Percentiles rank a stretch among this genome's conserved stretches.
Evolutionary conservation across 2,888 invertebrate species (phyloP).

Genomic region (Agonum fuliginosum): DNA sequence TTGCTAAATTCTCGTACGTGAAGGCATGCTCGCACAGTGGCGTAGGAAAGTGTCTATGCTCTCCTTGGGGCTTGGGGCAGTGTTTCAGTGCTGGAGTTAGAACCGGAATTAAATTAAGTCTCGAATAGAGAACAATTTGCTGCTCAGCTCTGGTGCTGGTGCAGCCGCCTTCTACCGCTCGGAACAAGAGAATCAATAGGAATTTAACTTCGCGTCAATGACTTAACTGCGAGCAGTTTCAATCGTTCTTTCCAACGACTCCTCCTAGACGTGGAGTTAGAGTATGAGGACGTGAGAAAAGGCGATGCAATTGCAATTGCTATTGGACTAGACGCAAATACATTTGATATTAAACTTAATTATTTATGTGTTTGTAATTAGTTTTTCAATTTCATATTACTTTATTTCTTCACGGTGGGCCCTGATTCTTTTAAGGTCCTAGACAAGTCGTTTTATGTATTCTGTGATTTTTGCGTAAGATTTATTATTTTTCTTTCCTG

Average conservation of each 20-base stretch:
- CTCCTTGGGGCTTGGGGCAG: background rate
- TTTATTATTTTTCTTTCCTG: no score
- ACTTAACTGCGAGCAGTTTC: slow-evolving; percentile 58
- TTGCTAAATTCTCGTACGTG: background rate
- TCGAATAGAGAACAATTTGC: slow-evolving; percentile 68
- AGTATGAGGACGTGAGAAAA: background rate
- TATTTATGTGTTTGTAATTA: no score
- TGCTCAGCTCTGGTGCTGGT: slow-evolving; percentile 62
- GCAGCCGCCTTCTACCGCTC: slow-evolving; percentile 8
- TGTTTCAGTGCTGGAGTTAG: background rate
- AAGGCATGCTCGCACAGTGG: background rate
- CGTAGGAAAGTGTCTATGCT: background rate
- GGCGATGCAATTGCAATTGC: background rate
- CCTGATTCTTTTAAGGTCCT: no score
- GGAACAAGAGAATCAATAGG: slow-evolving; percentile 66
- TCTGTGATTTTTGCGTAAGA: no score
- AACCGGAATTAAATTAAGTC: slow-evolving; percentile 67
- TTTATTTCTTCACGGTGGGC: no score
- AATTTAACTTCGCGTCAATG: slow-evolving; percentile 65
- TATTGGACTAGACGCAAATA: background rate
- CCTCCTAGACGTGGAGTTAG: background rate
- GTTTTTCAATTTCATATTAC: no score
- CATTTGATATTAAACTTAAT: no score
- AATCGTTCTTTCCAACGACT: slow-evolving; percentile 17
- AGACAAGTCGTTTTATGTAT: no score